Evolutionary conservation across 2,888 invertebrate species (phyloP).

Genomic region (Nomada hirtipes): DNA sequence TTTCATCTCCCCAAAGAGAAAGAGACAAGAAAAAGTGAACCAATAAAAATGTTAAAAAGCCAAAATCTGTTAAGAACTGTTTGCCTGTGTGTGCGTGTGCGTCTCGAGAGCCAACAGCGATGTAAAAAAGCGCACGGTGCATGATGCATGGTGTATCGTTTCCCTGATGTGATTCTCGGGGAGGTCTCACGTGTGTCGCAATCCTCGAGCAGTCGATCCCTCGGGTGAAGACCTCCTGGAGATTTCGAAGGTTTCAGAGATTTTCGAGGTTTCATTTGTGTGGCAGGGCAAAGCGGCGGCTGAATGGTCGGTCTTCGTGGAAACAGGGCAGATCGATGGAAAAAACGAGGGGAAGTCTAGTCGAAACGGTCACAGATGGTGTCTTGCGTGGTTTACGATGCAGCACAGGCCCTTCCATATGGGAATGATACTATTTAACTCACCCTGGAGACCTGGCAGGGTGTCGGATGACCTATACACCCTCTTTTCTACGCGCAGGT

Average conservation of each 20-base stretch:
- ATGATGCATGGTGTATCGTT: slow-evolving; percentile 28
- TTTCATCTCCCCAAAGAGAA: too few species aligned
- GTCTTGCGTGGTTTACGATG: slow-evolving; percentile 75
- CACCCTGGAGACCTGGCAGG: slow-evolving; percentile 67
- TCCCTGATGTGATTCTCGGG: slow-evolving; percentile 40
- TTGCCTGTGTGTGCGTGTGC: too few species aligned
- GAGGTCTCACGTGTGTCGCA: slow-evolving; percentile 68
- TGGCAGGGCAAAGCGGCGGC: not conserved
- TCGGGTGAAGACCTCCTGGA: slow-evolving; percentile 66
- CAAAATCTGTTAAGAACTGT: too few species aligned
- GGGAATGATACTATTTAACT: slow-evolving; percentile 74
- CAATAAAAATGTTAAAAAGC: too few species aligned
- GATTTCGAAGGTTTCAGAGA: slow-evolving; percentile 58
- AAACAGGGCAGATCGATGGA: slow-evolving; percentile 62
- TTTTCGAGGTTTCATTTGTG: slow-evolving; percentile 42
- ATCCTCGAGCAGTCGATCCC: slow-evolving; percentile 36
- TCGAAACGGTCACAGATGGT: slow-evolving; percentile 76
- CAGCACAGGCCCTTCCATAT: slow-evolving; percentile 71
- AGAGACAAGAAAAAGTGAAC: too few species aligned
- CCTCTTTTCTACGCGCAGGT: slow-evolving; percentile 41
- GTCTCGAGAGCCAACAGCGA: too few species aligned
- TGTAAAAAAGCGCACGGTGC: slow-evolving; percentile 3
- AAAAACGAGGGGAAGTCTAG: slow-evolving; percentile 49
- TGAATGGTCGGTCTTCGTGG: slow-evolving; percentile 46
- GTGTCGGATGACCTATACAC: slow-evolving; percentile 68